These are phyloP conservation scores for Berghia stephanieae DNA, from an alignment of 1,140 invertebrate species.

Conservation along the genomic window DNA sequence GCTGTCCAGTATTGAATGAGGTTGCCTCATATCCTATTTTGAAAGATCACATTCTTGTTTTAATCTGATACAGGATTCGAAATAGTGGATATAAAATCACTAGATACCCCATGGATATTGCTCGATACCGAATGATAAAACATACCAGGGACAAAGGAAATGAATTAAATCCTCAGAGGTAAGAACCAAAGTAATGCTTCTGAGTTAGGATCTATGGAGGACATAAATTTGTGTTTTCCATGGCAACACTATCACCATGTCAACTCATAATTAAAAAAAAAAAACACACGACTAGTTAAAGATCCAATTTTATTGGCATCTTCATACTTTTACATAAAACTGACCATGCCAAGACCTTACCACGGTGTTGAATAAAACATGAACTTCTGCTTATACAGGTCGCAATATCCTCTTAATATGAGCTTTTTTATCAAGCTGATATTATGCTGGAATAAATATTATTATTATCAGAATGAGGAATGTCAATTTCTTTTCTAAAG, in stretches of 20 bases:
- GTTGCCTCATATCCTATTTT: too few species aligned
- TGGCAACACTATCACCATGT: not conserved
- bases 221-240: not conserved
- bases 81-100: constrained; percentile 21
- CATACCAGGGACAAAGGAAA: constrained; percentile 30
- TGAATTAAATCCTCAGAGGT: constrained; percentile 37
- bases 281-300: not conserved
- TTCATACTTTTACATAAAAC: not conserved
- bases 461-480: too few species aligned
- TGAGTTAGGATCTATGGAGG: too few species aligned
- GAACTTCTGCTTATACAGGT: too few species aligned
- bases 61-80: constrained; percentile 25
- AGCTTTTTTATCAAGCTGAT: too few species aligned
- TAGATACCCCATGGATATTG: constrained; percentile 33
- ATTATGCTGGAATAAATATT: too few species aligned
- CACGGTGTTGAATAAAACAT: not conserved
- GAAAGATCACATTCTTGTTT: too few species aligned
- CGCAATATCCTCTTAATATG: too few species aligned
- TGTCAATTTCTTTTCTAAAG: too few species aligned
- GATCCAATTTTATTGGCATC: not conserved
- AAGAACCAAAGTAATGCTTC: not conserved
- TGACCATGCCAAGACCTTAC: not conserved
- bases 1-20: too few species aligned
- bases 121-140: constrained; percentile 38
- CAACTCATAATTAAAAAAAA: not conserved